phyloP scores from a whole-genome alignment of 2,888 invertebrate genomes.

The Cheilosia soror region DNA sequence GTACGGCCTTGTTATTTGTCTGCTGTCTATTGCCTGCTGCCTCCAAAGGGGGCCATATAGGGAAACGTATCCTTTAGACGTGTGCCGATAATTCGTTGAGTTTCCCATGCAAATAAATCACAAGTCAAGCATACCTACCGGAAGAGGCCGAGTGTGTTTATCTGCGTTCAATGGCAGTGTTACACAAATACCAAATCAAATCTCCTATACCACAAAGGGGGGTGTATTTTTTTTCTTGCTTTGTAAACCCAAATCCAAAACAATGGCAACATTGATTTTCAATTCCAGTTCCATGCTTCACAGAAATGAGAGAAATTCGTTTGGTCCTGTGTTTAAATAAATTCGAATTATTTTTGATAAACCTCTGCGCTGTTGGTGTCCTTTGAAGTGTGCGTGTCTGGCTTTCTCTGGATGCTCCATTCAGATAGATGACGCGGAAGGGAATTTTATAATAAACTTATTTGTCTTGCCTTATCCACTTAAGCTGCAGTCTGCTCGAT shows the following conservation, averaged over 20 bases:
- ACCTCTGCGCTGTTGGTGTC: slow-evolving; percentile 29
- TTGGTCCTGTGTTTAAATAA: slow-evolving; percentile 56
- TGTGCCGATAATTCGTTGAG: slow-evolving; percentile 43
- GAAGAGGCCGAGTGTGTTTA: slow-evolving; percentile 10
- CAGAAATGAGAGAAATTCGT: slow-evolving; percentile 44
- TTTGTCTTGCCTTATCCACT: slow-evolving; percentile 73
- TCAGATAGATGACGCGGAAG: slow-evolving; percentile 41
- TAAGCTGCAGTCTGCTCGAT: slow-evolving; percentile 59
- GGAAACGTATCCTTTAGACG: slow-evolving; percentile 34
- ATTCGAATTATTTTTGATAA: slow-evolving; percentile 64
- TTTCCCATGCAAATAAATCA: slow-evolving; percentile 65
- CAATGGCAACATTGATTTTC: slow-evolving; percentile 57
- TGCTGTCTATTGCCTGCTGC: neutral
- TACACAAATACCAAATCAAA: slow-evolving; percentile 42
- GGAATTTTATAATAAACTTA: slow-evolving; percentile 70
- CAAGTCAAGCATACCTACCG: slow-evolving; percentile 20
- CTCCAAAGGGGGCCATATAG: slow-evolving; percentile 8
- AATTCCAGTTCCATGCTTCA: slow-evolving; percentile 43
- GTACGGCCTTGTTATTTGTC: slow-evolving; percentile 42
- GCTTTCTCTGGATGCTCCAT: slow-evolving; percentile 10
- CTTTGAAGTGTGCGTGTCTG: slow-evolving; percentile 4
- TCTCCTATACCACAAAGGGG: slow-evolving; percentile 15
- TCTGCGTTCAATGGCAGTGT: slow-evolving; percentile 30
- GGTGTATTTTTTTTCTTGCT: neutral
- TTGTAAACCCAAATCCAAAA: slow-evolving; percentile 17